These are phyloP conservation scores for Drosophila arawakana DNA, from an alignment of 1,140 invertebrate species.

Conservation along the genomic window DNA sequence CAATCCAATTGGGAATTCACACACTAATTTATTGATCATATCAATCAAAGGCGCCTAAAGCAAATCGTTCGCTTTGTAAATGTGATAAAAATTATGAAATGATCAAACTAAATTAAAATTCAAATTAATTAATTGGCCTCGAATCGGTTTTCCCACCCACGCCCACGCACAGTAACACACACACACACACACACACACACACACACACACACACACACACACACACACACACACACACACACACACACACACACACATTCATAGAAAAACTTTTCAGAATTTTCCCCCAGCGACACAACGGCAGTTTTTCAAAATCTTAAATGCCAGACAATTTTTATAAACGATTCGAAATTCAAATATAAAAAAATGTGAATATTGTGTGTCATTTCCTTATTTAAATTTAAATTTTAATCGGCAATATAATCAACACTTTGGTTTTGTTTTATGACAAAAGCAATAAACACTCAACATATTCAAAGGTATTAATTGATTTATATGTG, in stretches of 20 bases:
- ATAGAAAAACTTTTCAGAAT: neutral
- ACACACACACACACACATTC: neutral
- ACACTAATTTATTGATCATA: conserved; percentile 41
- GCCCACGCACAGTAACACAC: conserved; percentile 1
- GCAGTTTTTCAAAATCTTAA: conserved; percentile 7
- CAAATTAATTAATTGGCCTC: conserved; percentile 43
- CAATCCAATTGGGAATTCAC: conserved; percentile 43
- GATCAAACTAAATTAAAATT: conserved; percentile 47
- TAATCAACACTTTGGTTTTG: conserved; percentile 51
- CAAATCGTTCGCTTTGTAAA: conserved; percentile 18
- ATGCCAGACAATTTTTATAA: conserved; percentile 37
- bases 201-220: too few species aligned
- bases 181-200: neutral
- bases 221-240: conserved; percentile 11
- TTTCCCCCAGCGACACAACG: conserved; percentile 33
- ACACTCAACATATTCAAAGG: conserved; percentile 13
- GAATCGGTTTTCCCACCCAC: conserved; percentile 24
- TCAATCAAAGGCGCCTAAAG: conserved; percentile 49
- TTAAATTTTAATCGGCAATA: conserved; percentile 68
- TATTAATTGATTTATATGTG: conserved; percentile 70
- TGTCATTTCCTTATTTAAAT: conserved; percentile 55
- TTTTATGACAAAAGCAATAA: conserved; percentile 37
- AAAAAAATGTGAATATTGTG: conserved; percentile 44
- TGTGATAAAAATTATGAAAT: conserved; percentile 49
- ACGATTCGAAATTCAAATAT: conserved; percentile 20